Evolutionary conservation across 2,113 vertebrate genomes (phyloP).

Genomic region (Harpagus bidentatus): DNA sequence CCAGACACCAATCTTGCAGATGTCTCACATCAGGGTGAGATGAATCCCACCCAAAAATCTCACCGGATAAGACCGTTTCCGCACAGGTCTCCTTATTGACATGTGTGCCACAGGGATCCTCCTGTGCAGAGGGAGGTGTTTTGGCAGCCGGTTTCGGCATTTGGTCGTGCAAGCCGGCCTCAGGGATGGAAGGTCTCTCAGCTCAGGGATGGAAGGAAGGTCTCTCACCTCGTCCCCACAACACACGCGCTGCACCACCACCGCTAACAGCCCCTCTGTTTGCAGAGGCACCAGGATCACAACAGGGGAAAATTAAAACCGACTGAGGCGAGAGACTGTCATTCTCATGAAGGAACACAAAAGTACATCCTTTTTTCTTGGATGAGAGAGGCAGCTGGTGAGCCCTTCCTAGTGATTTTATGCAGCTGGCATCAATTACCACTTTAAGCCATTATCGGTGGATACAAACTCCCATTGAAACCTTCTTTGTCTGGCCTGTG

Average conservation of each 20-base stretch:
- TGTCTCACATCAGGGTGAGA: neutral
- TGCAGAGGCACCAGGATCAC: neutral
- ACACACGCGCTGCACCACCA: neutral
- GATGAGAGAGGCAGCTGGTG: constrained; percentile 53
- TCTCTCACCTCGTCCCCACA: neutral
- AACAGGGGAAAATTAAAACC: neutral
- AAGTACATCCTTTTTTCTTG: constrained; percentile 16
- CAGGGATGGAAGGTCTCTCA: neutral
- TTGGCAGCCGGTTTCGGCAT: rapidly evolving
- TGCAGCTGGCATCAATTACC: constrained; percentile 70
- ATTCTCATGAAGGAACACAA: neutral
- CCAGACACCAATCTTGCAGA: neutral
- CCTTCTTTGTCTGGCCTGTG: constrained; percentile 52
- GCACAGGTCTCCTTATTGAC: neutral
- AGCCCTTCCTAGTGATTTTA: constrained; percentile 34
- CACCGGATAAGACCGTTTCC: neutral
- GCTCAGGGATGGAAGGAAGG: neutral
- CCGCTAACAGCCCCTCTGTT: neutral
- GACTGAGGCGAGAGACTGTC: neutral
- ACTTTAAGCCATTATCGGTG: constrained; percentile 56
- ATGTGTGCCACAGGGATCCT: neutral
- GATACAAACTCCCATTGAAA: constrained; percentile 40
- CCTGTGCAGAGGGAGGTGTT: neutral
- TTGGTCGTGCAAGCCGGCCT: neutral
- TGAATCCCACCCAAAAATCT: neutral